Conservation (phyloP, 92 coral and sea anemone genomes). For the Actinernus sp. region DNA sequence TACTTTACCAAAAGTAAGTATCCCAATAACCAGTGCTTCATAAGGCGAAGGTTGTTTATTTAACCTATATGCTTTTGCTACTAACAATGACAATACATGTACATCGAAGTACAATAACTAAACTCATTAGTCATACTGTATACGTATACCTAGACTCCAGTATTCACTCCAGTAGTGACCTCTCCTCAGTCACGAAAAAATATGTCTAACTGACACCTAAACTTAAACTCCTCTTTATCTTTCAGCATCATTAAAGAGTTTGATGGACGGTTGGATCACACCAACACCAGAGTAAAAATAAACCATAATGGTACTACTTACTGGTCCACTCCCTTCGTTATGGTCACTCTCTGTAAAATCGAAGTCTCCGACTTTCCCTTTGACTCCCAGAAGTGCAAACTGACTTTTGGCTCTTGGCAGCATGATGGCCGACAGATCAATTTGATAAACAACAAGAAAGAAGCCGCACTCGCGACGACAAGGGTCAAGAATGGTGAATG, state of each 20-base stretch:
- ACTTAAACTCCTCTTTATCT: neutral
- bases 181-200: too few species aligned
- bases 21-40: too few species aligned
- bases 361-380: slow-evolving; percentile 61
- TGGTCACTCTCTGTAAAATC: slow-evolving; percentile 61
- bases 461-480: slow-evolving; percentile 37
- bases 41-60: too few species aligned
- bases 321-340: slow-evolving; percentile 55
- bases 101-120: too few species aligned
- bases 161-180: too few species aligned
- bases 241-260: slow-evolving; percentile 55
- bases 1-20: slow-evolving; percentile 82
- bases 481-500: slow-evolving; percentile 64
- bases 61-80: too few species aligned
- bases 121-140: too few species aligned
- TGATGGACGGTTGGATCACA: slow-evolving; percentile 55
- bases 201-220: too few species aligned
- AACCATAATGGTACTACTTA: slow-evolving; percentile 6
- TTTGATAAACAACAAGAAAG: slow-evolving; percentile 35
- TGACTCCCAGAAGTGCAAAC: slow-evolving; percentile 47
- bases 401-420: slow-evolving; percentile 62
- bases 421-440: slow-evolving; percentile 43
- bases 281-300: slow-evolving; percentile 45
- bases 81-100: too few species aligned
- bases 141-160: too few species aligned